phyloP scores from a whole-genome alignment of 2,888 invertebrate genomes.

The Hedychridium roseum region DNA sequence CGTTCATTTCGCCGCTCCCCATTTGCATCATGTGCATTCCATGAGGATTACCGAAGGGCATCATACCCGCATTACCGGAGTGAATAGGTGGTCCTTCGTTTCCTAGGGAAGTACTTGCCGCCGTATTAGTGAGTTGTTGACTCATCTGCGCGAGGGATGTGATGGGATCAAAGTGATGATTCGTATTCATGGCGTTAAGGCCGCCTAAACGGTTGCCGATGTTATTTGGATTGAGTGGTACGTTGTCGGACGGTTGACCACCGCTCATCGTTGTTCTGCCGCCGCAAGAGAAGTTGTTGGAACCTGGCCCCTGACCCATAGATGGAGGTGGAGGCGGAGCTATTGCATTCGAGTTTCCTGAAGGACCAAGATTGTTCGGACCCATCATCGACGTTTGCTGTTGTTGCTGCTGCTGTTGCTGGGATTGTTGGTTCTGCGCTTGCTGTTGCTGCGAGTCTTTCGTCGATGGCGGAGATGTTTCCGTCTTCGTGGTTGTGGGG shows the following conservation, averaged over 20 bases:
- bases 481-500: constrained; percentile 60
- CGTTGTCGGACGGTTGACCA: constrained; percentile 67
- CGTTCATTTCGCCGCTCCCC: constrained; percentile 61
- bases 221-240: constrained; percentile 74
- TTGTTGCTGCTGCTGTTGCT: constrained; percentile 45
- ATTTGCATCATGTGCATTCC: constrained; percentile 63
- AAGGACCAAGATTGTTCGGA: constrained; percentile 48
- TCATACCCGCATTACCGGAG: constrained; percentile 64
- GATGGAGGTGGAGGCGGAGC: constrained; percentile 35
- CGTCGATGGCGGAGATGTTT: constrained; percentile 56
- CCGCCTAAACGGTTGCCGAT: constrained; percentile 61
- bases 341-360: constrained; percentile 24
- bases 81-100: constrained; percentile 65
- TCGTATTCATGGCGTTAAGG: constrained; percentile 61
- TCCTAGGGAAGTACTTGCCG: constrained; percentile 69
- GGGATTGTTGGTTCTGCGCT: constrained; percentile 43
- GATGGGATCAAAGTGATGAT: constrained; percentile 91
- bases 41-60: constrained; percentile 67
- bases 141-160: constrained; percentile 95
- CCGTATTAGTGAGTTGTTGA: constrained; percentile 86
- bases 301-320: too few species aligned
- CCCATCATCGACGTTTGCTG: constrained; percentile 62
- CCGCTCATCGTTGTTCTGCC: constrained; percentile 54
- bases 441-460: constrained; percentile 50
- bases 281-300: too few species aligned